phyloP scores from a whole-genome alignment of 1,140 invertebrate genomes.

The Holcopasites calliopsidis region DNA sequence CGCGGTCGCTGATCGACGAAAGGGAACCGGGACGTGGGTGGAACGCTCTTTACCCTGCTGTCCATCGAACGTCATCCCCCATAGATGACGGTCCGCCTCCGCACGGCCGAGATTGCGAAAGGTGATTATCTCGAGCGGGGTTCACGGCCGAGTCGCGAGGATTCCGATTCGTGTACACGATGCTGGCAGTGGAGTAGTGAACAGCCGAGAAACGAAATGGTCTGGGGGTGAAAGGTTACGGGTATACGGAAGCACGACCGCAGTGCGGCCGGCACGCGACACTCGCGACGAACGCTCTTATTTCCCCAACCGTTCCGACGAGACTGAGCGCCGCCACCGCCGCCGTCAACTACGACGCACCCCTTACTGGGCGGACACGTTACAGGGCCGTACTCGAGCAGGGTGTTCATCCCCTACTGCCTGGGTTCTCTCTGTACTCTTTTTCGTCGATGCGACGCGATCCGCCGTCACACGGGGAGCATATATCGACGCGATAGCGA shows the following conservation, averaged over 20 bases:
- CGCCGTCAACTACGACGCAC: conserved; percentile 43
- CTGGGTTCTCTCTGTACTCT: background rate
- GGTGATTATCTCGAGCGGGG: no score
- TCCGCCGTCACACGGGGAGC: background rate
- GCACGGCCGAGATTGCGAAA: background rate
- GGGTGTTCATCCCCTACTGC: conserved; percentile 7
- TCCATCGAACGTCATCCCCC: conserved; percentile 69
- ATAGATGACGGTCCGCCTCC: conserved; percentile 35
- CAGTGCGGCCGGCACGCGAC: background rate
- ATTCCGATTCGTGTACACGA: no score
- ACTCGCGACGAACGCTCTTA: background rate
- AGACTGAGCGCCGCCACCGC: conserved; percentile 63
- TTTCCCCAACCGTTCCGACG: conserved; percentile 45
- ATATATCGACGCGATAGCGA: conserved; percentile 38
- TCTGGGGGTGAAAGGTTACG: no score
- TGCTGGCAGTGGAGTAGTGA: no score
- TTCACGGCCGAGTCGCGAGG: background rate
- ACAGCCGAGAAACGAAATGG: background rate
- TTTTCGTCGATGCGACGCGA: conserved; percentile 22
- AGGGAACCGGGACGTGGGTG: background rate
- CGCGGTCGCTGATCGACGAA: no score
- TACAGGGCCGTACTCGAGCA: conserved; percentile 53
- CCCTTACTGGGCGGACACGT: conserved; percentile 46
- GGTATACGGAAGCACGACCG: background rate
- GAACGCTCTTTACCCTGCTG: conserved; percentile 60